Percentiles rank a stretch among this genome's conserved stretches.
Conservation (phyloP, 2,888 invertebrate species). For the Orchestes rusci region DNA sequence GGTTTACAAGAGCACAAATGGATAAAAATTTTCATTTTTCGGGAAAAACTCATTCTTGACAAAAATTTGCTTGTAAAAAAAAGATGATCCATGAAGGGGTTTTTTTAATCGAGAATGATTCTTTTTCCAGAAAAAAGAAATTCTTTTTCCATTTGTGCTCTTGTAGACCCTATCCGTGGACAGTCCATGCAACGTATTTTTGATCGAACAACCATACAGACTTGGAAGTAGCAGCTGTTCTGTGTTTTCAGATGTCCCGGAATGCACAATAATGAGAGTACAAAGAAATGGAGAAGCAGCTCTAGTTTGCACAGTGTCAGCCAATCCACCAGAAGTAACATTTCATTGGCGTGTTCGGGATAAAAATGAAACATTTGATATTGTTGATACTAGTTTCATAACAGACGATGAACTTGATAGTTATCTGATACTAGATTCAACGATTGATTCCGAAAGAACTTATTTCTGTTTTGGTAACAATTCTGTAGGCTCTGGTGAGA, state of each 20-base stretch:
- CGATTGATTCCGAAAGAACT: conserved; percentile 60
- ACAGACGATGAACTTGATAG: conserved; percentile 47
- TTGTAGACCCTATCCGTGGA: no score
- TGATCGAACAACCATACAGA: no score
- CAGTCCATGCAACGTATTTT: no score
- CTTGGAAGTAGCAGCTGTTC: no score
- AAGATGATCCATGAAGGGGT: no score
- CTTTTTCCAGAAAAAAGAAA: no score
- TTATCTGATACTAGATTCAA: conserved; percentile 56
- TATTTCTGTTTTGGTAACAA: conserved; percentile 84
- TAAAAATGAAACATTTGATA: conserved; percentile 70
- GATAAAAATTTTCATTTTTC: no score
- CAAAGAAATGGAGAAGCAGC: conserved; percentile 66
- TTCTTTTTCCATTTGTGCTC: no score
- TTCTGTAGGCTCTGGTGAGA: conserved; percentile 57
- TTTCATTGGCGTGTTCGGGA: conserved; percentile 82
- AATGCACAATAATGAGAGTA: conserved; percentile 69
- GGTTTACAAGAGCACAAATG: no score
- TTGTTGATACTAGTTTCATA: conserved; percentile 49
- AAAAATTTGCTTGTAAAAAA: no score
- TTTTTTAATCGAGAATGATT: no score
- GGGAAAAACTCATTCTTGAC: no score
- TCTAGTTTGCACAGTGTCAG: conserved; percentile 71
- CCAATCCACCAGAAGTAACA: conserved; percentile 70
- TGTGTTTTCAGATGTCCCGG: conserved; percentile 64